Evolutionary conservation across 2,888 invertebrate genomes (phyloP).

Genomic region (Apoderus coryli): DNA sequence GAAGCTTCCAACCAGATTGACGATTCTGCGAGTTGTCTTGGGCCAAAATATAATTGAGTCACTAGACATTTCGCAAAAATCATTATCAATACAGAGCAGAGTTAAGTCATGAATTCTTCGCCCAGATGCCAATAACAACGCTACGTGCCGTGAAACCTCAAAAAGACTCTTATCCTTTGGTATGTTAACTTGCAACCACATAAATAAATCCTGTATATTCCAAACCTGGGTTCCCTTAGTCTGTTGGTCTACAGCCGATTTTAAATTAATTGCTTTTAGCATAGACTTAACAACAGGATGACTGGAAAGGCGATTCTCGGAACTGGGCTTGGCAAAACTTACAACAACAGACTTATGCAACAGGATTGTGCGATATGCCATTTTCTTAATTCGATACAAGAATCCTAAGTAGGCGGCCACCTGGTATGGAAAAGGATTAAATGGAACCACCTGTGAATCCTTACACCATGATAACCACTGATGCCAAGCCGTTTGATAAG

Average conservation of each 20-base stretch:
- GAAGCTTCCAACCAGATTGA: constrained; percentile 15
- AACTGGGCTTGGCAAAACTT: constrained; percentile 8
- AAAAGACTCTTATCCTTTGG: constrained; percentile 10
- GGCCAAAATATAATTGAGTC: constrained; percentile 16
- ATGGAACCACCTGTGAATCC: not conserved
- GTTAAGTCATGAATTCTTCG: constrained; percentile 12
- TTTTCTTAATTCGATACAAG: not conserved
- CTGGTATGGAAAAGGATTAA: not conserved
- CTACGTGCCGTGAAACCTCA: constrained; percentile 12
- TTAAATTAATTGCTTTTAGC: constrained; percentile 14
- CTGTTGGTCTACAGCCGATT: constrained; percentile 1
- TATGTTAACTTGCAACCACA: constrained; percentile 5
- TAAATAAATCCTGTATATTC: constrained; percentile 9
- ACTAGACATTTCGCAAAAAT: constrained; percentile 13
- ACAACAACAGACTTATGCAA: constrained; percentile 11
- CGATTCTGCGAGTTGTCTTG: constrained; percentile 10
- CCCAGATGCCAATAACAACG: constrained; percentile 13
- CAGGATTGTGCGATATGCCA: constrained; percentile 8
- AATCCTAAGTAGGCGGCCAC: constrained; percentile 1
- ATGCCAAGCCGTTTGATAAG: constrained; percentile 7
- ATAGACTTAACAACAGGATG: constrained; percentile 15
- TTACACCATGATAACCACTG: not conserved
- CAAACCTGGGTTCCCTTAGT: constrained; percentile 7
- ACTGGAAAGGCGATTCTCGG: constrained; percentile 3
- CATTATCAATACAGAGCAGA: constrained; percentile 9